Evolutionary conservation across 2,113 vertebrate genomes (phyloP).

Genomic region (Phylloscopus trochiloides): DNA sequence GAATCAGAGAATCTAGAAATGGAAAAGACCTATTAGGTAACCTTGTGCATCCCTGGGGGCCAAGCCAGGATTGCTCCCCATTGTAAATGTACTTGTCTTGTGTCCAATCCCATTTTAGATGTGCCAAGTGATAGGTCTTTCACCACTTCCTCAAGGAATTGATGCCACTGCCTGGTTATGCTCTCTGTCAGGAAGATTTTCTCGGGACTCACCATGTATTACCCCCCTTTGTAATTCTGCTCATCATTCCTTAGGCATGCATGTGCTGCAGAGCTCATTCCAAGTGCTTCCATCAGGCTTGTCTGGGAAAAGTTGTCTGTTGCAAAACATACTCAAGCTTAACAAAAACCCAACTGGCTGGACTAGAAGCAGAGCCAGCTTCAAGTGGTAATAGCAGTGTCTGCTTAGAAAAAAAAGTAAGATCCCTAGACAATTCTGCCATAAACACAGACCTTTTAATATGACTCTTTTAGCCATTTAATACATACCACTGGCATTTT

Average conservation of each 20-base stretch:
- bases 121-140: conserved; percentile 7
- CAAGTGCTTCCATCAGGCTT: not conserved
- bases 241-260: not conserved
- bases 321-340: not conserved
- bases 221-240: not conserved
- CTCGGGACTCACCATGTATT: not conserved
- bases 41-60: not conserved
- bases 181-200: not conserved
- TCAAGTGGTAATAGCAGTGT: not conserved
- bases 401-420: not conserved
- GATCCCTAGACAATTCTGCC: not conserved
- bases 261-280: not conserved
- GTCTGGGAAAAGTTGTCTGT: not conserved
- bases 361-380: not conserved
- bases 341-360: not conserved
- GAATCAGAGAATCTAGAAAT: conserved; percentile 1
- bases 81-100: conserved; percentile 20
- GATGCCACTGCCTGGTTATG: conserved; percentile 12
- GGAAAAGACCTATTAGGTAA: conserved; percentile 44
- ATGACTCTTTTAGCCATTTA: not conserved
- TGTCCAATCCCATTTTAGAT: conserved; percentile 40
- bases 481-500: not conserved
- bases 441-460: not conserved
- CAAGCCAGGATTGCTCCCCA: not conserved
- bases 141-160: conserved; percentile 18